Percentiles rank a stretch among this genome's conserved stretches.
phyloP scores from a whole-genome alignment of 2,888 invertebrate species.

The Dryomyza anilis region DNA sequence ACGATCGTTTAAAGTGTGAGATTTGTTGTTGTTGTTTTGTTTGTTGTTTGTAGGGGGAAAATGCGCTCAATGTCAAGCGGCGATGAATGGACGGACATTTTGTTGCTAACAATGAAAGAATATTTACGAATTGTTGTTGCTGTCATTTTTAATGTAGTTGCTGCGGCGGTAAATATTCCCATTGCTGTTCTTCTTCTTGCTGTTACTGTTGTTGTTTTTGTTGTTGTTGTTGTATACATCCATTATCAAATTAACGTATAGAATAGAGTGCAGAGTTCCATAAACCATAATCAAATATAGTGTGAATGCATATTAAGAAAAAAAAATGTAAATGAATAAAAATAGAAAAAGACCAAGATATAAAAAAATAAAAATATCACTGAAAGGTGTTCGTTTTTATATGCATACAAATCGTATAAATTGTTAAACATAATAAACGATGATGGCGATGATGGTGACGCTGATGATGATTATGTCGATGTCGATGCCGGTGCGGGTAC shows the following conservation, averaged over 20 bases:
- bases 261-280: constrained; percentile 26
- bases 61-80: too few relatives aligned
- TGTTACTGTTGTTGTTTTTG: neutral
- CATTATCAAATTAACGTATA: constrained; percentile 30
- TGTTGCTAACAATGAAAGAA: too few relatives aligned
- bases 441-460: constrained; percentile 7
- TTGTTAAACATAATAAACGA: constrained; percentile 21
- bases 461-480: neutral
- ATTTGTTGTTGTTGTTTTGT: neutral
- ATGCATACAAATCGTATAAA: constrained; percentile 22
- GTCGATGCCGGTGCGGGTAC: neutral
- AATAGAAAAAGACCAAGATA: too few relatives aligned
- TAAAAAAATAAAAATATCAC: too few relatives aligned
- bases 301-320: constrained; percentile 10
- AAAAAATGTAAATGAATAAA: too few relatives aligned
- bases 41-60: neutral
- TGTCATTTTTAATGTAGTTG: neutral
- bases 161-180: too few relatives aligned
- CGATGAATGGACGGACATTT: neutral
- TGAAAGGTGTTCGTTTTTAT: neutral
- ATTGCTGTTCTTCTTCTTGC: too few relatives aligned
- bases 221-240: constrained; percentile 2
- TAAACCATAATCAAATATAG: constrained; percentile 29
- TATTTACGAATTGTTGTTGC: neutral
- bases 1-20: too few relatives aligned